Evolutionary conservation across 2,888 invertebrate species (phyloP), one percentile per base, ranked within the genome.

Genomic region (Diadegma fenestrale): DNA sequence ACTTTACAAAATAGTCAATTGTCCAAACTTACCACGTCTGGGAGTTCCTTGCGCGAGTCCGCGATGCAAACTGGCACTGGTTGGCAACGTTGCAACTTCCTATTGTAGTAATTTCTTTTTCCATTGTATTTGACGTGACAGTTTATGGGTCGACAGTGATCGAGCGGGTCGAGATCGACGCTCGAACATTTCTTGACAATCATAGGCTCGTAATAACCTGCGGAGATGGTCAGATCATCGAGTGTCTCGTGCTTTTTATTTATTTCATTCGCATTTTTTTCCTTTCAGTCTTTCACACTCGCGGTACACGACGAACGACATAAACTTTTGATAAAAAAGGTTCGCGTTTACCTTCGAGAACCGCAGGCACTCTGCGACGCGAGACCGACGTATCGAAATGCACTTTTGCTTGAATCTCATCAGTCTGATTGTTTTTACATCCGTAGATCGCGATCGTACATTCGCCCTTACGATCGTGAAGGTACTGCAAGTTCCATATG

Each of bases 101-200:
- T 76, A 77, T 95, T 95, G 88, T 94, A 95, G 88, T 93, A 95
- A 89, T 94, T 95, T 51, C 94, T 93, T 73, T 91, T 91, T 0
- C 95, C 95, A 72, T 95, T 94, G 90, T 95, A 95, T 84, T 95
- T 95, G 86, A 95, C 94, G 81, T 95, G 94, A 87, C 95, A 95
- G 88, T 95, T 94, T 0, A 95, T 94, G 0, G 95, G 95, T n/a
- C 91, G 92, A 88, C 95, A 95, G 54, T 94, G 94, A 30, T 93
- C 91, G 12, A 94, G 90, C 19, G 94, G 94, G 82, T 95, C 94
- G 89, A 94, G 91, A 91, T 95, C 95, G 87, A 90, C 84, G 4
- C 93, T 92, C 43, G 69, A n/a, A 80, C 89, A 89, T 85, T 76
- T 86, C 84, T 85, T 83, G 45, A 86, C 87, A 19, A 64, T 66